Evolutionary conservation across 2,797 vertebrate species (phyloP), one percentile per base, ranked within the genome.

Genomic region (Rhynchonycteris naso): DNA sequence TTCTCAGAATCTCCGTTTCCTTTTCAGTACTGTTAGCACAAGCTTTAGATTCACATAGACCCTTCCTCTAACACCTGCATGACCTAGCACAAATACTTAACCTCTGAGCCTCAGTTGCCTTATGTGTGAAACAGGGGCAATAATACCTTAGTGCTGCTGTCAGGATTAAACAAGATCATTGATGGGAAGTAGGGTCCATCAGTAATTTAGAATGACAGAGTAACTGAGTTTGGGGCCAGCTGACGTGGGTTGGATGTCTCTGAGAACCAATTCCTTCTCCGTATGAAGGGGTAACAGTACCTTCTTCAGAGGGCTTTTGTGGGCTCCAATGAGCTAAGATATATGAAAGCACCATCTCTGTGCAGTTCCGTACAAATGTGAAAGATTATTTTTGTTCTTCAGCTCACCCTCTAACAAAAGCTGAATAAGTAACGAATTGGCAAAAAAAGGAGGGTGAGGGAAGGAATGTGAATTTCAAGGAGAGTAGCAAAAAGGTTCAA

Each of bases 401-500:
- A 75, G 61, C 80, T 95, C 47, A 35, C 54, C 72, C 58, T 95
- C 72, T 50, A 88, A 90, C 84, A 85, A 94, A 96, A 38, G 84
- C 92, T 95, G 95, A 96, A 26, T 95, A 96, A 96, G 81, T 79
- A 84, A 63, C 52, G 68, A 82, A 91, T 35, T 78, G 78, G 87
- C 91, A 79, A 90, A 90, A 92, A 95, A 66, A 56, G 63, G 91
- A 94, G 91, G 88, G 87, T 11, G 38, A 88, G 81, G 87, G 83
- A 90, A 95, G 78, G 95, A 96, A 93, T 93, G 96, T 86, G 88
- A 94, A 38, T 91, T 78, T 91, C 33, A 82, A 90, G 52, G 69
- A 66, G 68, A 94, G 87, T 18, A 85, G 66, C 88, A 79, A 68
- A 87, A 93, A 95, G 38, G 56, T 92, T 28, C 24, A 47, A 83